Evolutionary conservation across 2,888 invertebrate species (phyloP).

Genomic region (Eugnorisma glareosa): DNA sequence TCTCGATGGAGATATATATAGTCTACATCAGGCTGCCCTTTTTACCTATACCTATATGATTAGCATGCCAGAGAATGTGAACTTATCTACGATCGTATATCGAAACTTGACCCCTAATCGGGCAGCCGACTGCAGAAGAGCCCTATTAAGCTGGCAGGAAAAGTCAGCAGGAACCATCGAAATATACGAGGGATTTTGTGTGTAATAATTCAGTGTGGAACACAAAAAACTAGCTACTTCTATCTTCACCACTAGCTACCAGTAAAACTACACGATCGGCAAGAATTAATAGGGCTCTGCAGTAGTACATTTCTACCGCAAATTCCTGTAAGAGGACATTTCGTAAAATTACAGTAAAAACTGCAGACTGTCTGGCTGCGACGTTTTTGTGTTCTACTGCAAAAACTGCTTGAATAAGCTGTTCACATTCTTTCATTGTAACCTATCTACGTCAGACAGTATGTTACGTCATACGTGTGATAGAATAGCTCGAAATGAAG

Average conservation of each 20-base stretch:
- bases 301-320: conserved; percentile 12
- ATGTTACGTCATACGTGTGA: background rate
- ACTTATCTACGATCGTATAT: background rate
- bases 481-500: background rate
- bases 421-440: background rate
- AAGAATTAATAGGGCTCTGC: background rate
- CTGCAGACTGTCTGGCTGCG: background rate
- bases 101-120: background rate
- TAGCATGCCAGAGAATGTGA: background rate
- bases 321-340: background rate
- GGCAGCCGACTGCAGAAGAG: background rate
- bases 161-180: background rate
- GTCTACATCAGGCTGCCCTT: too few relatives aligned
- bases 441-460: background rate
- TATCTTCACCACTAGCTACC: background rate
- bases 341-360: conserved; percentile 17
- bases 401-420: conserved; percentile 34
- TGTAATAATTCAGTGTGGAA: too few relatives aligned
- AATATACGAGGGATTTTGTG: background rate
- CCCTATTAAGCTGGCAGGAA: background rate
- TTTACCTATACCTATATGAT: too few relatives aligned
- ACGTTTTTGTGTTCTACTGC: conserved; percentile 1
- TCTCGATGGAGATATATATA: background rate
- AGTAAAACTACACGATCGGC: background rate
- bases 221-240: background rate